Percentiles rank a stretch among this genome's conserved stretches.
phyloP scores from a whole-genome alignment of 2,113 vertebrate genomes.

The Hydropotes inermis region DNA sequence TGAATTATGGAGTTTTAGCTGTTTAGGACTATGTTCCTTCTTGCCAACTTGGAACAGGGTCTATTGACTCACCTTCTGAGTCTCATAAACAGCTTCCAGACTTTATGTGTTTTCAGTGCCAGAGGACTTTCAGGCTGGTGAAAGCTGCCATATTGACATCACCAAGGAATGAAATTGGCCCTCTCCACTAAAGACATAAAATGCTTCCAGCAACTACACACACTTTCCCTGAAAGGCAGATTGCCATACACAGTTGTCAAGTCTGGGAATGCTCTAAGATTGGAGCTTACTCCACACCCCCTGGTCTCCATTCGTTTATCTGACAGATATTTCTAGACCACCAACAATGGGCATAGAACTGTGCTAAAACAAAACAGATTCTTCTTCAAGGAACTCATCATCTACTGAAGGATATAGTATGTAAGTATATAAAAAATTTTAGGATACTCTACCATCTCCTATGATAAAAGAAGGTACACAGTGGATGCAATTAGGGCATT shows the following conservation, averaged over 20 bases:
- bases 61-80: constrained; percentile 66
- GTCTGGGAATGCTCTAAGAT: neutral
- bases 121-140: constrained; percentile 34
- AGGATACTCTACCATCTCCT: neutral
- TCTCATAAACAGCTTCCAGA: constrained; percentile 46
- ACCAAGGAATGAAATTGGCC: constrained; percentile 21
- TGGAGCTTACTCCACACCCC: neutral
- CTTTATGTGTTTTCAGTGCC: constrained; percentile 12
- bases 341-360: neutral
- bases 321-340: neutral
- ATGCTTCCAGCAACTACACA: neutral
- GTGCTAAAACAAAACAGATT: neutral
- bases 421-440: neutral
- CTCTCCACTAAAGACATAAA: neutral
- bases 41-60: constrained; percentile 64
- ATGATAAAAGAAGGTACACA: neutral
- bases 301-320: neutral
- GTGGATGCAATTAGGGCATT: neutral
- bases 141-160: constrained; percentile 22
- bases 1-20: constrained; percentile 26
- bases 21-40: neutral
- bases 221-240: neutral
- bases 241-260: neutral
- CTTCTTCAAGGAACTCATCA: neutral
- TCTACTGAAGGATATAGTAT: neutral